phyloP scores from a whole-genome alignment of 64 coral and sea anemone genomes.

The Anthopleura sola region DNA sequence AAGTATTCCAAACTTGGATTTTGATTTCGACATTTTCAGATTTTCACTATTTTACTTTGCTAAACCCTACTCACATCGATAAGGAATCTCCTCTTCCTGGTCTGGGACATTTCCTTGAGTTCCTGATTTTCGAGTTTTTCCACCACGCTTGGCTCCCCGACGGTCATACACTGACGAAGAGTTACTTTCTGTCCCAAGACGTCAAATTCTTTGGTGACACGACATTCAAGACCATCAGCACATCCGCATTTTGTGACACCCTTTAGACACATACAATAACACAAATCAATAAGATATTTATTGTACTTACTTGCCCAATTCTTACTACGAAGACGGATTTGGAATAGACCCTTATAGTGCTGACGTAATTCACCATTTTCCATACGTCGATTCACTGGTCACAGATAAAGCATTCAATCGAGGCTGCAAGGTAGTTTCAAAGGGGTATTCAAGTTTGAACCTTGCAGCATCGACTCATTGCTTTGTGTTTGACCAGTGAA shows the following conservation, averaged over 20 bases:
- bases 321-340: not conserved
- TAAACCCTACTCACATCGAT: conserved; percentile 25
- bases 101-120: conserved; percentile 16
- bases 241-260: conserved; percentile 54
- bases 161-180: conserved; percentile 61
- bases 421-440: no score
- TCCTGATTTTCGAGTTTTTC: conserved; percentile 40
- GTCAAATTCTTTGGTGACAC: conserved; percentile 46
- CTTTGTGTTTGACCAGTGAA: no score
- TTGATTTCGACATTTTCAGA: not conserved
- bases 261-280: not conserved
- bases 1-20: no score
- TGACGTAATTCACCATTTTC: no score
- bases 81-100: conserved; percentile 34
- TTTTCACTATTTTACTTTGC: not conserved
- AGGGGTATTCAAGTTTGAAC: no score
- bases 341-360: not conserved
- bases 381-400: no score
- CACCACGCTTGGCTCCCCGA: not conserved
- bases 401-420: no score
- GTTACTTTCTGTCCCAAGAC: conserved; percentile 34
- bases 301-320: not conserved
- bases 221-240: conserved; percentile 62
- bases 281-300: not conserved
- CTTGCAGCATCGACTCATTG: no score